phyloP scores from a whole-genome alignment of 2,888 invertebrate genomes.

The Lycaena phlaeas region DNA sequence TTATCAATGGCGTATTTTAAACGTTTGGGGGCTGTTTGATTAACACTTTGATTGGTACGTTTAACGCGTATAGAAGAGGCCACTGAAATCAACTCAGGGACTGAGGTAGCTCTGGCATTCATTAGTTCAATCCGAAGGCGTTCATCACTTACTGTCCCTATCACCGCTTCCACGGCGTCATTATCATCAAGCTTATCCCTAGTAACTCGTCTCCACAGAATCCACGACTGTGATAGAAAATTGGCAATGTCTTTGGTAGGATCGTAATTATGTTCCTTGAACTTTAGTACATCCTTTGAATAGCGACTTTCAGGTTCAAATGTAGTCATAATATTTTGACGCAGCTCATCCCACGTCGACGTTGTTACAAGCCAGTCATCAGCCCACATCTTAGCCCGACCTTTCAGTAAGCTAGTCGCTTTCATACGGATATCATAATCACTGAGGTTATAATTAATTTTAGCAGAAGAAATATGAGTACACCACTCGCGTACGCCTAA shows the following conservation, averaged over 20 bases:
- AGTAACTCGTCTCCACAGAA: slow-evolving; percentile 24
- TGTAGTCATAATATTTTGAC: slow-evolving; percentile 10
- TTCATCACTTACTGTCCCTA: too few relatives aligned
- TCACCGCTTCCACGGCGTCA: too few relatives aligned
- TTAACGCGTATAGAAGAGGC: slow-evolving; percentile 19
- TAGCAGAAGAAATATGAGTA: too few relatives aligned
- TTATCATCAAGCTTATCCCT: slow-evolving; percentile 21
- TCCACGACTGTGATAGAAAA: slow-evolving; percentile 24
- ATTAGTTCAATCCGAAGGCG: too few relatives aligned
- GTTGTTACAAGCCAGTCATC: slow-evolving; percentile 25
- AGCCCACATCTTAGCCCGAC: slow-evolving; percentile 24
- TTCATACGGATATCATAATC: too few relatives aligned
- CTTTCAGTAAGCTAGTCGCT: too few relatives aligned
- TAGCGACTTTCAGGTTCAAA: too few relatives aligned
- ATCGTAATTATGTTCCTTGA: slow-evolving; percentile 24
- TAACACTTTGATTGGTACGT: not conserved
- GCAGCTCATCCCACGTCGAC: slow-evolving; percentile 21
- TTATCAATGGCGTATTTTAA: not conserved
- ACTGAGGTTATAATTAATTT: too few relatives aligned
- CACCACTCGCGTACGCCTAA: too few relatives aligned
- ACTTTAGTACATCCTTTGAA: too few relatives aligned
- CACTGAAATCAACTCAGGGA: slow-evolving; percentile 19
- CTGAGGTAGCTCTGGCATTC: slow-evolving; percentile 12
- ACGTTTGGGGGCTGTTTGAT: not conserved
- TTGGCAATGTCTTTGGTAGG: slow-evolving; percentile 21